Percentiles rank a stretch among this genome's conserved stretches.
phyloP scores from a whole-genome alignment of 2,113 vertebrate species.

The Lamprologus ornatipinnis region DNA sequence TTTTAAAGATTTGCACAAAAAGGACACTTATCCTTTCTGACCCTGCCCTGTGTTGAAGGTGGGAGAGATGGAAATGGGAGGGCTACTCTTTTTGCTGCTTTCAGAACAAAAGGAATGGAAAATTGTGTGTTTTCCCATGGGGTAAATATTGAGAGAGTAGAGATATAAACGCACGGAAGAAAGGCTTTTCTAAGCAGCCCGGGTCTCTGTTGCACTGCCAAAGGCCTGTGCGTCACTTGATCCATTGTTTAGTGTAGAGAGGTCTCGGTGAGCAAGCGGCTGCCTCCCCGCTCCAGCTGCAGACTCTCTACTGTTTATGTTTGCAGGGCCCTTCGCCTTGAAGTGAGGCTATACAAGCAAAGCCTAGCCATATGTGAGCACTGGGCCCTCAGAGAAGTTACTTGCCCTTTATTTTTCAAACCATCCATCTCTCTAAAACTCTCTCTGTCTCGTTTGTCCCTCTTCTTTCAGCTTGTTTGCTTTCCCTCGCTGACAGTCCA shows the following conservation, averaged over 20 bases:
- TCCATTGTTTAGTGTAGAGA: slow-evolving; percentile 71
- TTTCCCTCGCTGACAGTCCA: neutral
- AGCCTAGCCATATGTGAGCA: slow-evolving; percentile 61
- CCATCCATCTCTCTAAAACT: neutral
- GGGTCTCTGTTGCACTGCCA: slow-evolving; percentile 67
- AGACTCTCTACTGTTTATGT: slow-evolving; percentile 70
- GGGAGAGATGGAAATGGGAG: neutral
- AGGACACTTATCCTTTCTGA: slow-evolving; percentile 14
- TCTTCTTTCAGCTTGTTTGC: neutral
- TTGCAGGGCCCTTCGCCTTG: slow-evolving; percentile 67
- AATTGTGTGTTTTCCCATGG: slow-evolving; percentile 44
- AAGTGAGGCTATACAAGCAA: slow-evolving; percentile 70
- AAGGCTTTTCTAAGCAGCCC: slow-evolving; percentile 32
- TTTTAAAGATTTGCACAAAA: neutral
- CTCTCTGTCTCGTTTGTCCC: neutral
- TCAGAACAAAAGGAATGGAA: slow-evolving; percentile 53
- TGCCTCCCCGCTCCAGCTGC: slow-evolving; percentile 62
- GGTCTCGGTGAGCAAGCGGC: slow-evolving; percentile 64
- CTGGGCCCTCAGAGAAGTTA: slow-evolving; percentile 26
- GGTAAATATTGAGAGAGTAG: slow-evolving; percentile 72
- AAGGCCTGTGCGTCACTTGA: slow-evolving; percentile 65
- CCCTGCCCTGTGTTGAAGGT: neutral
- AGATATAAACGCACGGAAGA: slow-evolving; percentile 56
- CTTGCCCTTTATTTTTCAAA: slow-evolving; percentile 6
- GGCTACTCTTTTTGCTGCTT: neutral